phyloP scores from a whole-genome alignment of 2,797 vertebrate genomes.

The Anguilla obscura region DNA sequence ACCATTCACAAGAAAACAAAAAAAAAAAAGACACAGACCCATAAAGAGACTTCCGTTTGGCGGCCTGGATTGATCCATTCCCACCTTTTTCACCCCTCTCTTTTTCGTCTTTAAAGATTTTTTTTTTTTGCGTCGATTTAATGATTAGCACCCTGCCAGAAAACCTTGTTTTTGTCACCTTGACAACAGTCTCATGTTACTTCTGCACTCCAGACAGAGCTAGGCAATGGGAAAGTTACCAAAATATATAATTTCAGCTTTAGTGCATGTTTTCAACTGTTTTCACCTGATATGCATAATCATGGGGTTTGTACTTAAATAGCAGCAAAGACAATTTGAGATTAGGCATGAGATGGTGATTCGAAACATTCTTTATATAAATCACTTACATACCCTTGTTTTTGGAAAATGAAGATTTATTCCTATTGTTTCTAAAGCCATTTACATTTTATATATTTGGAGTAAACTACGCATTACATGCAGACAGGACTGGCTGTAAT shows the following conservation, averaged over 20 bases:
- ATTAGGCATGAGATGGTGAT: background rate
- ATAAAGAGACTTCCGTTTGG: background rate
- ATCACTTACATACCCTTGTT: too few relatives aligned
- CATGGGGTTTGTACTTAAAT: too few relatives aligned
- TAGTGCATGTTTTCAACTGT: too few relatives aligned
- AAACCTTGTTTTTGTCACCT: conserved; percentile 2
- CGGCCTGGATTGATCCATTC: background rate
- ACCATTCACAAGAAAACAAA: too few relatives aligned
- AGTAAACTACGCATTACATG: background rate
- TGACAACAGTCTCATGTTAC: background rate
- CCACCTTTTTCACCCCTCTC: background rate
- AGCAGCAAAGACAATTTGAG: background rate
- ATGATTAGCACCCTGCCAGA: background rate
- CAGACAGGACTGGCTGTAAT: background rate
- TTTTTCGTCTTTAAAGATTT: background rate
- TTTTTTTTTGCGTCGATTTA: background rate
- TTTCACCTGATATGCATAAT: too few relatives aligned
- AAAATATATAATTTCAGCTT: too few relatives aligned
- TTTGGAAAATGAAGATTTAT: background rate
- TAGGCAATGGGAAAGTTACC: background rate
- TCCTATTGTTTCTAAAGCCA: background rate
- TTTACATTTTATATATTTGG: background rate
- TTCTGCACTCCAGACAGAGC: background rate
- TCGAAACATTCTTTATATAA: background rate
- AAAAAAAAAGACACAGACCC: background rate